Conservation (phyloP, 2,888 invertebrate genomes). For the Parascotia fuliginaria region DNA sequence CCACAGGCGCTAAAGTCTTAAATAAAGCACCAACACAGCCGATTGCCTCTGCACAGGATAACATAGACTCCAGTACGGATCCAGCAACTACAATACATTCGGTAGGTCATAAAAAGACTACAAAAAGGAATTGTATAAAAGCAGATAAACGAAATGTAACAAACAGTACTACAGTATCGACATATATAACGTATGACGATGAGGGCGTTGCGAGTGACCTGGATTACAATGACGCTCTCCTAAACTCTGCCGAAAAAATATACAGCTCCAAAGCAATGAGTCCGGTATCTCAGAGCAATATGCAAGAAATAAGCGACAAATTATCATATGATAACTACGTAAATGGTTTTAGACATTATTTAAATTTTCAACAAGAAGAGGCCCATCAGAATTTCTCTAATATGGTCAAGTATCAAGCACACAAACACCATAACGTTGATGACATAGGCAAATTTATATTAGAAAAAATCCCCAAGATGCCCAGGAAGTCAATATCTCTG, state of each 20-base stretch:
- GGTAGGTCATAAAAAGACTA: too few relatives aligned
- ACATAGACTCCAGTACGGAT: too few relatives aligned
- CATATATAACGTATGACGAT: slow-evolving; percentile 46
- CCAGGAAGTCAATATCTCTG: slow-evolving; percentile 4
- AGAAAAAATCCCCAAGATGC: slow-evolving; percentile 64
- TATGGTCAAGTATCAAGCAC: slow-evolving; percentile 71
- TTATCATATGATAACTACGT: slow-evolving; percentile 70
- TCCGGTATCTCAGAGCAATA: slow-evolving; percentile 32
- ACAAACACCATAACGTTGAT: slow-evolving; percentile 72
- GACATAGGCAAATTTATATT: slow-evolving; percentile 78
- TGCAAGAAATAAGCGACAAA: slow-evolving; percentile 59
- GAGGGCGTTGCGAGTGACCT: slow-evolving; percentile 42
- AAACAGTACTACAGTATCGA: slow-evolving; percentile 5
- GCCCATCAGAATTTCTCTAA: slow-evolving; percentile 66
- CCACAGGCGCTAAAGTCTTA: too few relatives aligned
- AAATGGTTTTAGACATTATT: slow-evolving; percentile 71
- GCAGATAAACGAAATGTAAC: too few relatives aligned
- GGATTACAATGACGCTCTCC: slow-evolving; percentile 4
- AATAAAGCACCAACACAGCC: background rate
- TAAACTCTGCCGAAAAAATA: background rate
- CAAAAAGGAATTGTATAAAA: too few relatives aligned
- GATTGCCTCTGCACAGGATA: too few relatives aligned
- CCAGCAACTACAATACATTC: too few relatives aligned
- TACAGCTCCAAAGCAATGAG: background rate
- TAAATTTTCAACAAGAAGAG: slow-evolving; percentile 67